Base-by-base conservation (phyloP, 2,113 vertebrate species). In the Corvus moneduloides region DNA sequence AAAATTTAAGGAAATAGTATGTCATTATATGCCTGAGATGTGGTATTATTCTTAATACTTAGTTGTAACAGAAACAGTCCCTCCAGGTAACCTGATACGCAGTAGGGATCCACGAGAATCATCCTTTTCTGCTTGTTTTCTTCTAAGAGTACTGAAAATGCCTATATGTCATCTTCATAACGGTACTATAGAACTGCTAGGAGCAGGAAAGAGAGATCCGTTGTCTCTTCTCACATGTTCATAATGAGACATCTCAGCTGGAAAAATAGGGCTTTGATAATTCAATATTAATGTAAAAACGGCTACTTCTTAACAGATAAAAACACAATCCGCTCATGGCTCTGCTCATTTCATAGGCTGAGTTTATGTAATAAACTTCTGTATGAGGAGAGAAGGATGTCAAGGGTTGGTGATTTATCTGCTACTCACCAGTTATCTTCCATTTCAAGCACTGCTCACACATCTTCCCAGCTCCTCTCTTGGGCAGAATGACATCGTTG, bases 401-500 rank as follows among this genome's bases (percentile, higher is more conserved):
- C 55, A 76, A 7, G 8, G 30, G 27, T 41, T 83, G 56, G n/a
- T 41, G 41, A 89, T 76, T 24, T 61, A 48, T 55, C 17, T 48
- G 52, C 55, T 69, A 43, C 24, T 71, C 49, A 52, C 20, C 39
- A 68, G 6, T 78, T 84, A 30, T 49, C 33, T 87, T 71, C 43
- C 41, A 39, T 77, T 90, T 86, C 35, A 84, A 82, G 28, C 72
- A n/a, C 56, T 72, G 15, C 39, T 55, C 86, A 46, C 39, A 84
- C 5, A n/a, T 49, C 44, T 54, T 73, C n/a, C 58, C 41, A 74
- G 46, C 43, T 87, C 32, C 55, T 66, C 33, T 69, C 39, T 27
- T 24, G 58, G 23, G 49, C 54, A 61, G 32, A 88, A 86, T 9
- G 23, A 49, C 17, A 4, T 2, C 0, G 1, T 35, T 1, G 2